Conservation (phyloP, 2,113 vertebrate genomes). For the Triplophysa dalaica region DNA sequence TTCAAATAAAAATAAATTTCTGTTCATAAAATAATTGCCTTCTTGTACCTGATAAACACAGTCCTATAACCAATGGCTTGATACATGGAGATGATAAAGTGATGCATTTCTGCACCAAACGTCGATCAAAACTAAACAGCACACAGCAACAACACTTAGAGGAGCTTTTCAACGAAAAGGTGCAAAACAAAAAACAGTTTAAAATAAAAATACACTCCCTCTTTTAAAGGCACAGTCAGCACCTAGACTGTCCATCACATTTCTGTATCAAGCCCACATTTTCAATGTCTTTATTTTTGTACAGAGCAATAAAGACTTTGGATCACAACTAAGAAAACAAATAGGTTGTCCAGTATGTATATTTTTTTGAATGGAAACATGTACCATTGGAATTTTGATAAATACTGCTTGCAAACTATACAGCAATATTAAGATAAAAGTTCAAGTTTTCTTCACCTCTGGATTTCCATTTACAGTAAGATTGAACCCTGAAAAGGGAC, state of each 20-base stretch:
- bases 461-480: neutral
- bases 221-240: neutral
- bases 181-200: constrained; percentile 18
- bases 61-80: constrained; percentile 8
- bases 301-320: constrained; percentile 47
- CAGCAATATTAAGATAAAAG: constrained; percentile 7
- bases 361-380: neutral
- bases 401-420: constrained; percentile 9
- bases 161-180: constrained; percentile 27
- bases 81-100: neutral
- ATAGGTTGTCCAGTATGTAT: neutral
- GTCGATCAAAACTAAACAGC: constrained; percentile 30
- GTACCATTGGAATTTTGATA: constrained; percentile 29
- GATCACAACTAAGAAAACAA: constrained; percentile 28
- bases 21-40: constrained; percentile 15
- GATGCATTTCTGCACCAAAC: neutral
- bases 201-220: constrained; percentile 21
- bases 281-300: neutral
- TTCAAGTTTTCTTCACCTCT: constrained; percentile 17
- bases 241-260: neutral
- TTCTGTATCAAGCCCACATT: neutral
- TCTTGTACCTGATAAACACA: constrained; percentile 12
- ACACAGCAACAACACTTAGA: constrained; percentile 27
- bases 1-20: constrained; percentile 7
- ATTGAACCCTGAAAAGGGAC: constrained; percentile 37